Conservation (phyloP, 2,888 invertebrate species). For the Drosophila meridiana region DNA sequence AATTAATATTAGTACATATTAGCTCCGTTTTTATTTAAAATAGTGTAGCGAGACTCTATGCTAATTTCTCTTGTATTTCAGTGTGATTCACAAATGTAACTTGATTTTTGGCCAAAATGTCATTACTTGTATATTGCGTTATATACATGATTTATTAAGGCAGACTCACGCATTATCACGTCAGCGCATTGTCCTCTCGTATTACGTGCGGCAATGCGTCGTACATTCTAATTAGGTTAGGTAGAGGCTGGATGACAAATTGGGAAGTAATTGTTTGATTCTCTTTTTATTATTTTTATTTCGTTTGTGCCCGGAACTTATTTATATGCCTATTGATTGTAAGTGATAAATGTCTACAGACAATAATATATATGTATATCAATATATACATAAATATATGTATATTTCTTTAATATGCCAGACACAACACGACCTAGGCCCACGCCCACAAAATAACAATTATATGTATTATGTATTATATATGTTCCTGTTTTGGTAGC, state of each 20-base stretch:
- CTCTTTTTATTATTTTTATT: conserved; percentile 13
- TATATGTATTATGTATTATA: neutral
- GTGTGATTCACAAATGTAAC: neutral
- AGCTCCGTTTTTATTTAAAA: neutral
- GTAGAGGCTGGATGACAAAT: conserved; percentile 59
- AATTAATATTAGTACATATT: neutral
- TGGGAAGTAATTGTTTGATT: conserved; percentile 65
- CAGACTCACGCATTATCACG: conserved; percentile 43
- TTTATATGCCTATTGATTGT: conserved; percentile 54
- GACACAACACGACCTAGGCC: conserved; percentile 15
- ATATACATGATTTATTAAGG: conserved; percentile 49
- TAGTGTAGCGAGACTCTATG: neutral
- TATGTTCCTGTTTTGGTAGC: conserved; percentile 25
- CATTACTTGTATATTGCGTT: neutral
- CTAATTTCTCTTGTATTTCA: neutral
- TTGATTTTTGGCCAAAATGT: conserved; percentile 1
- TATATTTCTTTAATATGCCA: conserved; percentile 14
- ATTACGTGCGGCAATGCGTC: conserved; percentile 40
- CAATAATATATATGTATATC: neutral
- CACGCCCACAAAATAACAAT: conserved; percentile 8
- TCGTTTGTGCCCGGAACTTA: conserved; percentile 55
- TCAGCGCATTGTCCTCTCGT: conserved; percentile 52
- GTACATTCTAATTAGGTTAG: conserved; percentile 52
- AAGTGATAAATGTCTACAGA: conserved; percentile 35
- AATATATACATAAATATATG: conserved; percentile 10